These are phyloP conservation scores for Paramacrobiotus metropolitanus DNA, from an alignment of 1,140 invertebrate genomes.

Conservation along the genomic window DNA sequence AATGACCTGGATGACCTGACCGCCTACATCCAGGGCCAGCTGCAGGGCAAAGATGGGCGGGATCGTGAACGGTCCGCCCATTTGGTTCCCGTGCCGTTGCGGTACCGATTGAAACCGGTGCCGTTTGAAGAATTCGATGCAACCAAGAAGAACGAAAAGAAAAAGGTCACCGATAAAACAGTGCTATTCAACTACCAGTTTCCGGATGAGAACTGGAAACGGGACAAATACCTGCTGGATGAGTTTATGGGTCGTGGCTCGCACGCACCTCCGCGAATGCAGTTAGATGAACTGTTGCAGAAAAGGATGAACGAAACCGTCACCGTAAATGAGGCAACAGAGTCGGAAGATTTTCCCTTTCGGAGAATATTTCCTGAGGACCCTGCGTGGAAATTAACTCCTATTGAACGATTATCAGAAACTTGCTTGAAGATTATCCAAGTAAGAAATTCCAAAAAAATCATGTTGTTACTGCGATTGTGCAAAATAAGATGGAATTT, in stretches of 20 bases:
- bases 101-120: neutral
- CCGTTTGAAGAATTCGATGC: neutral
- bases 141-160: neutral
- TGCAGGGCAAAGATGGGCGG: neutral
- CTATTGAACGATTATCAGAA: neutral
- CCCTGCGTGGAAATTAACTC: neutral
- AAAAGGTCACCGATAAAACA: neutral
- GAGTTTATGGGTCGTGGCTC: neutral
- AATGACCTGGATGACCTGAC: neutral
- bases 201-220: neutral
- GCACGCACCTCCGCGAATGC: neutral
- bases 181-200: neutral
- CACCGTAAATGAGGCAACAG: neutral
- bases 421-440: neutral
- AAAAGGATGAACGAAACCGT: neutral
- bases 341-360: neutral
- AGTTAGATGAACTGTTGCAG: neutral
- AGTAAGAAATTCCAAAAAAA: no score
- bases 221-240: neutral
- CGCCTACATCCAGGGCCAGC: neutral
- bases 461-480: neutral
- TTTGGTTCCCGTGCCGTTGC: neutral
- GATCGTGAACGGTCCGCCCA: neutral
- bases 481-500: neutral
- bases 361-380: neutral